Evolutionary conservation across 2,113 vertebrate genomes (phyloP), one percentile per base, ranked within the genome.

Genomic region (Lepus americanus): DNA sequence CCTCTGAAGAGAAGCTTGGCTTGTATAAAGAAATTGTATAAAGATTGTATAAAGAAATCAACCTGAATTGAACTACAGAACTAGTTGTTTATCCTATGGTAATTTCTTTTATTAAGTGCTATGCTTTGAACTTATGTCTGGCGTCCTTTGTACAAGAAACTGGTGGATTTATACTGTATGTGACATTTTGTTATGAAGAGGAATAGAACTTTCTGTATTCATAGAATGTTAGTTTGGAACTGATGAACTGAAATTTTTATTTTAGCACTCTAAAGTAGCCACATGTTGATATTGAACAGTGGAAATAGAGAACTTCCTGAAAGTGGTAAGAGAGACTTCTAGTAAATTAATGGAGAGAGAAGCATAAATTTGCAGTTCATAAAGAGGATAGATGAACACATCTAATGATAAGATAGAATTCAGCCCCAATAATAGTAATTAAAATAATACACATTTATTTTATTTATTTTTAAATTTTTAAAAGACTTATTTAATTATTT

Each of bases 171-270:
- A 25, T 13, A 63, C 0, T 76, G 14, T 90, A 14, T 63, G 27
- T 84, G 31, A 51, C 49, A 70, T 89, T 1, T 63, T 55, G 17
- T 19, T n/a, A 51, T 39, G 23, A 9, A 74, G 51, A 87, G 27
- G 27, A 49, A 3, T 53, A 74, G 49, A 90, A 63, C n/a, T 87
- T 87, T 20, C 22, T 81, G 51, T 69, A 36, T 20, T 90, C 73
- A 86, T 64, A 49, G 39, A 74, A 64, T 87, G 13, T 94, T 31
- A 63, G 2, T 79, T 81, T 44, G 31, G 67, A 74, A 53, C 66
- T n/a, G 6, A 59, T 83, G n/a, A 85, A 90, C 13, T 92, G 33
- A 90, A 92, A 77, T 70, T 85, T 95, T 86, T 49, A 25, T 83
- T 87, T 90, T 66, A 73, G 36, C 36, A 36, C 36, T 69, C 73